A percentile compares a stretch with the other conserved stretches of the same genome.
Conservation (phyloP, 2,888 invertebrate species). For the Polymixis lichenea region DNA sequence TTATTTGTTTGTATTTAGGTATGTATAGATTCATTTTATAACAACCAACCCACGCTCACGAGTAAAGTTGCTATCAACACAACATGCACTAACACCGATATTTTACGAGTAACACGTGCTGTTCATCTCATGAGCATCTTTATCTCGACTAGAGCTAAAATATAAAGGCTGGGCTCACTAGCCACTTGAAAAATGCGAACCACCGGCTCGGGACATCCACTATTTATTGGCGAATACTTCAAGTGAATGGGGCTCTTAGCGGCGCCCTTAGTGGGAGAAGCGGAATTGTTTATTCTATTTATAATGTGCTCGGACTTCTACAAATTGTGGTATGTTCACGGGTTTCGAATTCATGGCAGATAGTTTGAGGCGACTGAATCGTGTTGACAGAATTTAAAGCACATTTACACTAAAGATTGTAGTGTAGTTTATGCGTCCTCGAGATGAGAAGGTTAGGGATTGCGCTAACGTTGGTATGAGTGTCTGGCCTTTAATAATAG, state of each 20-base stretch:
- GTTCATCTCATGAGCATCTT: conserved; percentile 59
- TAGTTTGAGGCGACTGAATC: conserved; percentile 1
- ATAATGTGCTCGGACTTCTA: conserved; percentile 67
- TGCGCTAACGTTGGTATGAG: not conserved
- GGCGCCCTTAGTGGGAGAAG: conserved; percentile 61
- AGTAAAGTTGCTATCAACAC: conserved; percentile 34
- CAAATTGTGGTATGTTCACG: conserved; percentile 50
- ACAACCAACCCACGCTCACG: not conserved
- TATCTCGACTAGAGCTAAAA: conserved; percentile 64
- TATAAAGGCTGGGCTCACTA: conserved; percentile 70
- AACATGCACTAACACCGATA: conserved; percentile 56
- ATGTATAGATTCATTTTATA: not conserved
- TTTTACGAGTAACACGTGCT: conserved; percentile 57
- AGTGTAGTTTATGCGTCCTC: not conserved
- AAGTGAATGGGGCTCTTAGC: conserved; percentile 80
- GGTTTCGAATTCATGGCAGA: conserved; percentile 45
- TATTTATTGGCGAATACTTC: conserved; percentile 83
- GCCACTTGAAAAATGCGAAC: conserved; percentile 77
- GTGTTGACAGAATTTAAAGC: not conserved
- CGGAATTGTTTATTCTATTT: conserved; percentile 76
- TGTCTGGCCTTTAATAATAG: not conserved
- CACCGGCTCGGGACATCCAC: conserved; percentile 69
- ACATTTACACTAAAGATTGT: not conserved
- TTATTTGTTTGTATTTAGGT: too few species aligned
- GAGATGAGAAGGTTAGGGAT: not conserved